phyloP scores from a whole-genome alignment of 2,113 vertebrate species.

The Heterotis niloticus region DNA sequence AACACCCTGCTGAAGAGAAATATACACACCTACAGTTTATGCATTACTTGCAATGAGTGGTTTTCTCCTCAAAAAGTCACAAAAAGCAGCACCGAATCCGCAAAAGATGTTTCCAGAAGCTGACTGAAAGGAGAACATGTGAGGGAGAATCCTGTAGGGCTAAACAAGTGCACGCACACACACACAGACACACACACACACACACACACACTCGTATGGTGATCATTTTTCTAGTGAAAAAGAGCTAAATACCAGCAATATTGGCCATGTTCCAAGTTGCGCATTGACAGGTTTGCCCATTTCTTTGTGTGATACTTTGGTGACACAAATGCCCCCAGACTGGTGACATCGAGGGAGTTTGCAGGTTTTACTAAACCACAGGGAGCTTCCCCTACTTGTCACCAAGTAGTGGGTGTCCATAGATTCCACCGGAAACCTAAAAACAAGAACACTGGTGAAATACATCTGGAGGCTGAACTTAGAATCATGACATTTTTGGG shows the following conservation, averaged over 20 bases:
- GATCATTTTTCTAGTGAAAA: not conserved
- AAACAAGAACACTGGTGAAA: not conserved
- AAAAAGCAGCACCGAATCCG: not conserved
- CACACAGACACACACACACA: not conserved
- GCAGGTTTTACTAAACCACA: not conserved
- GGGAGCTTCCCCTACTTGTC: not conserved
- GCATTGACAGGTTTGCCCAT: not conserved
- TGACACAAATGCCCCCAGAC: not conserved
- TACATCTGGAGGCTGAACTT: not conserved
- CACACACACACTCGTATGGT: not conserved
- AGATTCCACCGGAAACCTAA: not conserved
- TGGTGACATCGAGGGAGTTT: not conserved
- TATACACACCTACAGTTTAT: not conserved
- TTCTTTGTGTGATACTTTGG: not conserved
- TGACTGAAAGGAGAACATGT: constrained; percentile 36
- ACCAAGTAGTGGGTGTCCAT: not conserved
- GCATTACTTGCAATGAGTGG: not conserved
- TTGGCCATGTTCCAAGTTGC: too few relatives aligned
- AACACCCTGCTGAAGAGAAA: not conserved
- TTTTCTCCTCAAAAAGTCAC: not conserved
- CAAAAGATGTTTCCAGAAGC: not conserved
- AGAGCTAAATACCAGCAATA: not conserved
- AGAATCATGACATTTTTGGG: too few relatives aligned
- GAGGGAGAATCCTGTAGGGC: constrained; percentile 46
- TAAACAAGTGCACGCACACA: constrained; percentile 33